A percentile compares a stretch with the other conserved stretches of the same genome.
Evolutionary conservation across 2,888 invertebrate genomes (phyloP).

Genomic region (Atherix ibis): DNA sequence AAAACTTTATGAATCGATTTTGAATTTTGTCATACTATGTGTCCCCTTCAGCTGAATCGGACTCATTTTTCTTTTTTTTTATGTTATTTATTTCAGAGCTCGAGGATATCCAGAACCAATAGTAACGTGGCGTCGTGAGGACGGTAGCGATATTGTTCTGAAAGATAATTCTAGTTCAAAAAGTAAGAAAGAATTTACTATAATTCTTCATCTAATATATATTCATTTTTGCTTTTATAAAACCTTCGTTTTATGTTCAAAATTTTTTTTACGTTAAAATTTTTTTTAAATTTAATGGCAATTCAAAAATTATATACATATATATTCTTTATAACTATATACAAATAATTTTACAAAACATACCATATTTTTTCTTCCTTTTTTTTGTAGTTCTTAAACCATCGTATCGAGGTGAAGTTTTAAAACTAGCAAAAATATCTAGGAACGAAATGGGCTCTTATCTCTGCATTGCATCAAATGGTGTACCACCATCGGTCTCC

Average conservation of each 20-base stretch:
- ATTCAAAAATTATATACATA: too few species aligned
- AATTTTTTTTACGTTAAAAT: neutral
- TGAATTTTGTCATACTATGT: too few species aligned
- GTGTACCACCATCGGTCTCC: conserved; percentile 75
- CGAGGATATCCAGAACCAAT: conserved; percentile 65
- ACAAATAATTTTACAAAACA: too few species aligned
- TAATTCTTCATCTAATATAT: neutral
- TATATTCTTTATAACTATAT: too few species aligned
- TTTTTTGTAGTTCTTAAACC: too few species aligned
- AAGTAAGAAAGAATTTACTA: conserved; percentile 19
- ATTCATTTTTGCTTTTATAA: neutral
- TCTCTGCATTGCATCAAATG: conserved; percentile 78
- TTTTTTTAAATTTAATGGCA: too few species aligned
- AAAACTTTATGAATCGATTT: too few species aligned
- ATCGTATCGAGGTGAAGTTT: conserved; percentile 56
- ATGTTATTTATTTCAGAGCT: conserved; percentile 35
- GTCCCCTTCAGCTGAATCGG: too few species aligned
- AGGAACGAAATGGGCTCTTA: conserved; percentile 84
- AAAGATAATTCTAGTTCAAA: conserved; percentile 51
- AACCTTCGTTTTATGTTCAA: neutral
- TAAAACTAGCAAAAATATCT: conserved; percentile 64
- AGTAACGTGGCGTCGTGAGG: conserved; percentile 72
- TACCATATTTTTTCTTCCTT: too few species aligned
- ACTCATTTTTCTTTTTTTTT: neutral
- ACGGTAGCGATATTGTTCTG: conserved; percentile 62